Base-by-base conservation (phyloP, 1,140 invertebrate species). In the Drosophila pandora region DNA sequence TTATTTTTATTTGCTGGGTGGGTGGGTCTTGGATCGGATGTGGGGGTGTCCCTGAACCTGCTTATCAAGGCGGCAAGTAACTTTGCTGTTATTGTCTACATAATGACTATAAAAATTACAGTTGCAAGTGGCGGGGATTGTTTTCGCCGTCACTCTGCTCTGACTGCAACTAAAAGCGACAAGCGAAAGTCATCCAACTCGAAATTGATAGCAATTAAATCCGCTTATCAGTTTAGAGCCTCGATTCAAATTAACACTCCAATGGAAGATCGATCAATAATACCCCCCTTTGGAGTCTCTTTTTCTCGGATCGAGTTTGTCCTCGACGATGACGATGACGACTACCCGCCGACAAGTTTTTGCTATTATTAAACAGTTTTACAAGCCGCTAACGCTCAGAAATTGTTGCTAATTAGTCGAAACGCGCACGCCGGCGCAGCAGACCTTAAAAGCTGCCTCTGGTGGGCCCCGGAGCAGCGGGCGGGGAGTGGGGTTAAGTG, bases 381-480 rank as follows among this genome's bases (percentile, higher is more conserved):
- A 88, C 79, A 88, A 88, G 83, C 83, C 79, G 83, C 83, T 88
- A 88, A 88, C 82, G 78, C 45, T 85, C 82, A 67, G 72, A 88
- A 88, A 88, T 88, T 88, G 83, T 63, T 88, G 83, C 83, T 88
- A 88, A 88, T 88, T 88, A 88, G 79, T 59, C 63, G 75, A 83
- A 76, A 60, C 71, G 72, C 82, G 82, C 82, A 81, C 82, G 82
- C 82, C 82, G 82, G 82, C 82, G 82, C 82, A 85, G 17, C 77
- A 77, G 78, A 85, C 82, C 82, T 85, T 85, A 85, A 82, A 85
- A 81, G 61, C 77, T 76, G 56, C 76, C 63, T 55, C 43, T n/a
- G 21, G 9, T 1, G 2, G 52, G 50, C 8, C 8, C 8, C 3
- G 3, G 2, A 21, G 30, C 4, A 3, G 12, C 37, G n/a, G 28